Evolutionary conservation across 92 coral and sea anemone genomes (phyloP), one percentile per base, ranked within the genome.

Genomic region (Porites evermanni): DNA sequence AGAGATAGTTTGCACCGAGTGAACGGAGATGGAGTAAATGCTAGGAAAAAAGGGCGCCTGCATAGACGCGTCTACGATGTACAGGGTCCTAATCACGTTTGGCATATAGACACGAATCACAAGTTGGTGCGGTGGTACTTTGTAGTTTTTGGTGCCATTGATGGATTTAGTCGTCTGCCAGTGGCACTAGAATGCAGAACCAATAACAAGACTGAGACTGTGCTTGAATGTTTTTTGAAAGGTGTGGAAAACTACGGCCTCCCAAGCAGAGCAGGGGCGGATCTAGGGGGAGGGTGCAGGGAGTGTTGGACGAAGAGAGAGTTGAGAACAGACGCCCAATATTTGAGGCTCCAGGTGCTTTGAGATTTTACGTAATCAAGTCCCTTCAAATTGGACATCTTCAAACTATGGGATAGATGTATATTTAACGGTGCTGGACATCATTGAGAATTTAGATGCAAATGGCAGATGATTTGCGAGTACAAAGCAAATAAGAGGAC

Each of bases 161-260:
- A 87, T 73, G 89, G 94, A 6, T 91, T 75, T 32, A 91, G 88
- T 80, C 88, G 83, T 4, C 59, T 91, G 18, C 94, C 94, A 17
- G 94, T 91, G 8, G 64, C 77, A 69, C 54, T 91, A 10, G 67
- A 69, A 66, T 88, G 94, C 70, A 63, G 50, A n/a, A 67, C 83
- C 70, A 82, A 88, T 53, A 91, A 88, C 82, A 84, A 73, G 56
- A 84, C 90, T 3, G 68, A 70, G 18, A 92, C 91, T 75, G 20
- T 92, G 47, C 77, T 92, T 51, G 60, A 72, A 44, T 79, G 68
- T 58, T 92, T 89, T 79, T 64, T 69, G 7, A 60, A 71, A 60
- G 95, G 85, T 79, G 90, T 92, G 60, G 64, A 64, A 24, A 81
- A 77, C 56, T 92, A 53, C 89, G 93, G 93, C 67, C 80, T 89